Base-by-base conservation (phyloP, 1,140 invertebrate species). In the Cotesia chilonis region DNA sequence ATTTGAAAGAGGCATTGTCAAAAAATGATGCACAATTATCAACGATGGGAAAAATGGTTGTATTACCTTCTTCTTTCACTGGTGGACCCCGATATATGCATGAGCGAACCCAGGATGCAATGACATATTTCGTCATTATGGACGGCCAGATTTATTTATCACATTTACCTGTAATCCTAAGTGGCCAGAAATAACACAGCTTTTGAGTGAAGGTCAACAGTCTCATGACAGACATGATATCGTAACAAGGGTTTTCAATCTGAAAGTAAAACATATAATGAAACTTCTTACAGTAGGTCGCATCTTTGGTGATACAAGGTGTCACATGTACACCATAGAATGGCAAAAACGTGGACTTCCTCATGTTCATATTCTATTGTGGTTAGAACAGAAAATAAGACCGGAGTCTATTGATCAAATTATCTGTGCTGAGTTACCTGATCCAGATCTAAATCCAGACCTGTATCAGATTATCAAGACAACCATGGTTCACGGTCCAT, bases 21-120 rank as follows among this genome's bases (percentile, higher is more conserved):
- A 71, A 61, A 35, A 61, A 14, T 4, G 20, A 61, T 20, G 28
- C 6, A 6, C 59, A 28, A 12, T 20, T 37, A 17, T 5, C 38
- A 41, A 20, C 4, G 12, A 47, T 65, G 6, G 73, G 76, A 17
- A 59, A 75, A 63, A 9, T 70, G 51, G 77, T 83, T 51, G 83
- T 86, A 70, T 74, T 89, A 41, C 87, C 88, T 54, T 83, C 88
- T 35, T 79, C 82, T 64, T 87, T 81, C 77, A 83, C 79, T 65
- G 84, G 85, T 59, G 78, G 80, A 69, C 83, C 85, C 17, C 76
- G 84, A 38, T 82, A 87, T 74, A 84, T 87, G 82, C 81, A 86
- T 61, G 82, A 87, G 80, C 81, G 84, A 67, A 79, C 77, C 71
- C 83, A 87, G 17, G 17, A 17, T 17, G 17, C 17, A 17, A 17